Percentiles rank a stretch among this genome's conserved stretches.
These are phyloP conservation scores for Cantharis rufa DNA, from an alignment of 2,888 invertebrate genomes.

Conservation along the genomic window DNA sequence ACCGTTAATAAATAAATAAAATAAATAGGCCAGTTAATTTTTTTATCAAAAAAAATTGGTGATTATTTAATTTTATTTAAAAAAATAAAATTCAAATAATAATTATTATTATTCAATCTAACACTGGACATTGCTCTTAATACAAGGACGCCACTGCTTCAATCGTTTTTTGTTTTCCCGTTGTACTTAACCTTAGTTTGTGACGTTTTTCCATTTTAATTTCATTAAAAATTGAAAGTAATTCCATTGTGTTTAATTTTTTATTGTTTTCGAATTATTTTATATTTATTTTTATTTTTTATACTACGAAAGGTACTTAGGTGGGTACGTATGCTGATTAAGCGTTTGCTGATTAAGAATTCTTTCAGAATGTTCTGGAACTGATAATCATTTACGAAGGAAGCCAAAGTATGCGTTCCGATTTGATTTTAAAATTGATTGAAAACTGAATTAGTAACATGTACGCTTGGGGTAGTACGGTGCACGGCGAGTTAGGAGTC, in stretches of 20 bases:
- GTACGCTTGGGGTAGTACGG: slow-evolving; percentile 78
- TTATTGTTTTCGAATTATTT: background rate
- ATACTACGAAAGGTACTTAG: background rate
- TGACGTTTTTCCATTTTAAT: background rate
- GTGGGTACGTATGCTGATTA: background rate
- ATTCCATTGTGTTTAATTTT: background rate
- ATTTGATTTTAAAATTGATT: background rate
- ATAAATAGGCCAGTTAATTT: too few relatives aligned
- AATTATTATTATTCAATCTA: too few relatives aligned
- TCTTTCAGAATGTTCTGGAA: background rate
- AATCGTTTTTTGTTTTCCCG: background rate
- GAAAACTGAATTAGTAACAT: slow-evolving; percentile 46
- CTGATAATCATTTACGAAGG: background rate
- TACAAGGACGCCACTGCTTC: background rate
- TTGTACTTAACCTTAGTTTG: background rate
- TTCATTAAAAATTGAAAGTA: background rate
- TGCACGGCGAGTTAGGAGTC: slow-evolving; percentile 77
- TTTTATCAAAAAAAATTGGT: too few relatives aligned
- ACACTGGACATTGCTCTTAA: background rate
- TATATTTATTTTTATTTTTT: background rate
- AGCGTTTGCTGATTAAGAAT: background rate
- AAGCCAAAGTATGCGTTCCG: background rate
- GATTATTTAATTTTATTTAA: too few relatives aligned
- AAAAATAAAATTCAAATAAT: too few relatives aligned
- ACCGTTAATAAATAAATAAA: too few relatives aligned